These are phyloP conservation scores for Cyanoramphus novaezelandiae DNA, from an alignment of 2,113 vertebrate genomes.

Conservation along the genomic window DNA sequence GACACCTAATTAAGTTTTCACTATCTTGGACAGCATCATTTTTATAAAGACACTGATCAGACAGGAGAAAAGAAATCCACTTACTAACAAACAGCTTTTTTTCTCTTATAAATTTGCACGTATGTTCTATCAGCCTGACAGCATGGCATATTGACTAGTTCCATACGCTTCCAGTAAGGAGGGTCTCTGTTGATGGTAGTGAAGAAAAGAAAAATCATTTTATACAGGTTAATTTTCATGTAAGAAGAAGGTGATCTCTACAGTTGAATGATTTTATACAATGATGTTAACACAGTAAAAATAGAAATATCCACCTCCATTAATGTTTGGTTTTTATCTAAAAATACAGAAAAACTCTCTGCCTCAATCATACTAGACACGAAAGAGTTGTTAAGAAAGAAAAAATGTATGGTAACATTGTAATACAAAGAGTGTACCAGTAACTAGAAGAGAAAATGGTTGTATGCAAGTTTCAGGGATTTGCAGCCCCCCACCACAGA, in stretches of 20 bases:
- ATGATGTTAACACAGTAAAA: not conserved
- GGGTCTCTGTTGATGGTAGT: not conserved
- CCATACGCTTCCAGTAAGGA: not conserved
- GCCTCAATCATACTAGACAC: not conserved
- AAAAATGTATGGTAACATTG: not conserved
- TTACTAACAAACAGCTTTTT: not conserved
- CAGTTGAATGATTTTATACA: not conserved
- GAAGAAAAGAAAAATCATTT: not conserved
- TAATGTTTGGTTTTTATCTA: not conserved
- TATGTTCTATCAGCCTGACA: not conserved
- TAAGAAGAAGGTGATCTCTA: not conserved
- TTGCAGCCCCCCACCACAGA: not conserved
- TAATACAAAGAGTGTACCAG: not conserved
- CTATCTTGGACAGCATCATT: not conserved
- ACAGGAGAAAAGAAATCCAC: not conserved
- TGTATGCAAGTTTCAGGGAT: not conserved
- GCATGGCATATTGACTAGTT: not conserved
- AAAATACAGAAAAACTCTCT: not conserved
- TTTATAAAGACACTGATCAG: not conserved
- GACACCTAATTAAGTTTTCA: not conserved
- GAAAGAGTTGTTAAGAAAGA: not conserved
- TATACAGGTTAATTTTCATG: not conserved
- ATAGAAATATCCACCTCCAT: not conserved
- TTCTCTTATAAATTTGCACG: not conserved
- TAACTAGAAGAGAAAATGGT: not conserved